These are phyloP conservation scores for Syngnathoides biaculeatus DNA, from an alignment of 2,113 vertebrate genomes.

Conservation along the genomic window DNA sequence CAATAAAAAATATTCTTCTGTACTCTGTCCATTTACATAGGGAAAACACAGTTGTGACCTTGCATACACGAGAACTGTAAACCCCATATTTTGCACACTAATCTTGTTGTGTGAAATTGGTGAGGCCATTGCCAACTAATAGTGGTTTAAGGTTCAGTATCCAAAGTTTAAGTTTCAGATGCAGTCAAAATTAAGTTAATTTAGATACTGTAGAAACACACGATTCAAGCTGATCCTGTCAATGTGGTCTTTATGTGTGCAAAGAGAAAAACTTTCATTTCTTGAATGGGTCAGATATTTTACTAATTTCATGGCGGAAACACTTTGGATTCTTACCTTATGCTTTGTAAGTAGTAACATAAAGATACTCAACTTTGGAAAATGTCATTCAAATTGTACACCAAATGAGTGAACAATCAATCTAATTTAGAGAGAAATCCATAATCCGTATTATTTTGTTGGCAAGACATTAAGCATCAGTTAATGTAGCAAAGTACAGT, in stretches of 20 bases:
- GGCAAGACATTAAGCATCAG: constrained; percentile 50
- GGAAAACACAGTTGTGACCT: too few relatives aligned
- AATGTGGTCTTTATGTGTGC: constrained; percentile 24
- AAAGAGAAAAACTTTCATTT: constrained; percentile 22
- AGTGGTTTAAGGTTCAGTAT: too few relatives aligned
- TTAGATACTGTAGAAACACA: constrained; percentile 11
- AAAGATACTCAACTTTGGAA: constrained; percentile 19
- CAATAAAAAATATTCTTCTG: too few relatives aligned
- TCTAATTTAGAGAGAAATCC: constrained; percentile 40
- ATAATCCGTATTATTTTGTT: constrained; percentile 43
- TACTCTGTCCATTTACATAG: too few relatives aligned
- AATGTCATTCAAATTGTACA: constrained; percentile 43
- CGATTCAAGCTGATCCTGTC: not conserved
- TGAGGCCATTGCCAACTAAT: too few relatives aligned
- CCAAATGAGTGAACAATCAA: constrained; percentile 50
- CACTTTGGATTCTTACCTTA: not conserved
- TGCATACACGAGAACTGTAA: too few relatives aligned
- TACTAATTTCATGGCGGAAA: constrained; percentile 29
- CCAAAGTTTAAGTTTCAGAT: too few relatives aligned
- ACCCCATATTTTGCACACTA: too few relatives aligned
- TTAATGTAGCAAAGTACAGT: constrained; percentile 47
- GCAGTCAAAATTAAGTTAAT: too few relatives aligned
- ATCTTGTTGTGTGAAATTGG: too few relatives aligned
- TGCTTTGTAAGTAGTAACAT: constrained; percentile 14
- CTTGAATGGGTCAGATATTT: constrained; percentile 36